Base-by-base conservation (phyloP, 1,140 invertebrate species). In the Phymorhynchus buccinoides region DNA sequence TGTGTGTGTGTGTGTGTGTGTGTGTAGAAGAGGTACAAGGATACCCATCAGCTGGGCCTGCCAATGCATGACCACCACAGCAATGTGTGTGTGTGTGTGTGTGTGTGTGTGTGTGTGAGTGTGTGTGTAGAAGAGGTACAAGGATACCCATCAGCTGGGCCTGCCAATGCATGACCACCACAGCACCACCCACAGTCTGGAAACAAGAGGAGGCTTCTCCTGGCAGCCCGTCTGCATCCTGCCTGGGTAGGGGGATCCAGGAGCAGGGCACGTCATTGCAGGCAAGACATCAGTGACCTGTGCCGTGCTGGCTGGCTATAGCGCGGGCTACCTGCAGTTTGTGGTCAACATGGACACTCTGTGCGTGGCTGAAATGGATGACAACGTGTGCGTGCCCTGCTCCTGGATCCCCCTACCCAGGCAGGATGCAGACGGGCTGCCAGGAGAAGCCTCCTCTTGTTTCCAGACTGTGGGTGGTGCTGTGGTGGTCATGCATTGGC, bases 61-160 rank as follows among this genome's bases (percentile, higher is more conserved):
- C n/a, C n/a, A n/a, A n/a, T n/a, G n/a, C n/a, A n/a, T n/a, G n/a
- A n/a, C n/a, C n/a, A n/a, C n/a, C n/a, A n/a, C n/a, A n/a, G n/a
- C n/a, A n/a, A n/a, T n/a, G n/a, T n/a, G n/a, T n/a, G n/a, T n/a
- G n/a, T n/a, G n/a, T n/a, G n/a, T n/a, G n/a, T n/a, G n/a, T n/a
- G n/a, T n/a, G n/a, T n/a, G n/a, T n/a, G n/a, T 78, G 12, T n/a
- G 39, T 80, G 22, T 42, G 14, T 48, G 4, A n/a, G n/a, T n/a
- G n/a, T n/a, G n/a, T n/a, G n/a, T n/a, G n/a, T n/a, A n/a, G n/a
- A n/a, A n/a, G n/a, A n/a, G n/a, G n/a, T 32, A 44, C 22, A 83
- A 83, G 81, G 81, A 83, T 83, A 83, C 81, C 37, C 39, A 83
- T 30, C 16, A 80, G 79, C 44, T 80, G 79, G 6, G 44, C 44